A percentile compares a stretch with the other conserved stretches of the same genome.
Evolutionary conservation across 1,140 invertebrate species (phyloP).

Genomic region (Hestina assimilis): DNA sequence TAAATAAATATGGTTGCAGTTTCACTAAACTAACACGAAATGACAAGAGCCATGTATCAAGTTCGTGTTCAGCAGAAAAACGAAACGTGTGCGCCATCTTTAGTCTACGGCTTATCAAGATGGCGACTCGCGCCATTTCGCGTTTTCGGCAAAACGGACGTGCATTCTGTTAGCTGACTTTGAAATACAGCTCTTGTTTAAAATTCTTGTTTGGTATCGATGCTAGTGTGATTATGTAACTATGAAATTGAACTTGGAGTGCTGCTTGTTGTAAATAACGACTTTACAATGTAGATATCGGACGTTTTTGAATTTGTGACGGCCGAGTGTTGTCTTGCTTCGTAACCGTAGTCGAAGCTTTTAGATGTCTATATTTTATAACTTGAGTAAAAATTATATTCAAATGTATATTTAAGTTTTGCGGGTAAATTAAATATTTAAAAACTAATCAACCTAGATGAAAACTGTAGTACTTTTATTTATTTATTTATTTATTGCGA

Average conservation of each 20-base stretch:
- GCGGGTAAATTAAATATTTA: no score
- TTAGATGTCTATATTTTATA: no score
- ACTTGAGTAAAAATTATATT: no score
- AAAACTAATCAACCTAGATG: no score
- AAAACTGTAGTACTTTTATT: no score
- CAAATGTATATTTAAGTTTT: no score
- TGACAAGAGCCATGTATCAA: slow-evolving; percentile 41
- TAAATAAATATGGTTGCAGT: slow-evolving; percentile 31
- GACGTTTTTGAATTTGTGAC: no score
- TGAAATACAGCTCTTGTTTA: slow-evolving; percentile 28
- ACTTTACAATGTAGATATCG: no score
- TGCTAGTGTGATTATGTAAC: slow-evolving; percentile 16
- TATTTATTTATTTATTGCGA: no score
- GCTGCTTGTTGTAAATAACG: background rate
- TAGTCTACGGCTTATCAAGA: slow-evolving; percentile 39
- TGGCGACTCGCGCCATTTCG: slow-evolving; percentile 36
- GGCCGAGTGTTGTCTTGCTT: no score
- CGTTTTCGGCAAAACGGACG: slow-evolving; percentile 27
- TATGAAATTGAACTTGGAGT: slow-evolving; percentile 7
- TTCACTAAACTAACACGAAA: slow-evolving; percentile 36
- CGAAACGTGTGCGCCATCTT: slow-evolving; percentile 12
- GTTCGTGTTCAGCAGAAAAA: slow-evolving; percentile 36
- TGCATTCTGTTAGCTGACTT: slow-evolving; percentile 29
- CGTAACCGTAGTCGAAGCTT: no score
- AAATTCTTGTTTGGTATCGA: slow-evolving; percentile 26